phyloP scores from a whole-genome alignment of 2,797 vertebrate genomes.

The Oreochromis mossambicus region DNA sequence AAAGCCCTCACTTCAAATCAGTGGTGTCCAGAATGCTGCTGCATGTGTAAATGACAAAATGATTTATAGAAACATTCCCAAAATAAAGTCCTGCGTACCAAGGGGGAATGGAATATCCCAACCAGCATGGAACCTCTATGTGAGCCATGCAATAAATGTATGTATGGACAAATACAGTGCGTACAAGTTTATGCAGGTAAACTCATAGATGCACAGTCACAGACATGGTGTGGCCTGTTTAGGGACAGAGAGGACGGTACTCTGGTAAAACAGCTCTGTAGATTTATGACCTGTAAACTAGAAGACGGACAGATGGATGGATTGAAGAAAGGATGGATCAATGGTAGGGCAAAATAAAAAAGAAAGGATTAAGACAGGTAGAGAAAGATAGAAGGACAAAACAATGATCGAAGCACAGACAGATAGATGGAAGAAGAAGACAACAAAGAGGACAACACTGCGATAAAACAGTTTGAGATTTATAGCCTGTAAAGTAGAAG shows the following conservation, averaged over 20 bases:
- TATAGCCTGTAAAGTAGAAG: slow-evolving; percentile 36
- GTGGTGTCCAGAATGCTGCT: slow-evolving; percentile 69
- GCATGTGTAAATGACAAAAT: slow-evolving; percentile 78
- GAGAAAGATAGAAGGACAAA: slow-evolving; percentile 58
- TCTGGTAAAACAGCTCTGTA: slow-evolving; percentile 51
- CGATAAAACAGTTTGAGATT: slow-evolving; percentile 50
- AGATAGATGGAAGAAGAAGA: slow-evolving; percentile 34
- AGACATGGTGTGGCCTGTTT: slow-evolving; percentile 3
- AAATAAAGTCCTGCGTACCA: slow-evolving; percentile 58
- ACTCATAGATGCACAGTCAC: slow-evolving; percentile 17
- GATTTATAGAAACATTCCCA: slow-evolving; percentile 80
- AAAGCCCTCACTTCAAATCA: slow-evolving; percentile 70
- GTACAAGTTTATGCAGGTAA: slow-evolving; percentile 20
- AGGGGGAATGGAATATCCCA: slow-evolving; percentile 29
- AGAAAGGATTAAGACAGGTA: slow-evolving; percentile 39
- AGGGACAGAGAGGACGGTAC: slow-evolving; percentile 43
- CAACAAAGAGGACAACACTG: slow-evolving; percentile 17
- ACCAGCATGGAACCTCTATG: slow-evolving; percentile 13
- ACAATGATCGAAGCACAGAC: slow-evolving; percentile 45
- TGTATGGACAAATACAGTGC: slow-evolving; percentile 9
- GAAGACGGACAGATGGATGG: slow-evolving; percentile 61
- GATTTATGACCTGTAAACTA: slow-evolving; percentile 71
- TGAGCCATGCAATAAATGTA: slow-evolving; percentile 35
- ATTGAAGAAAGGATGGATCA: slow-evolving; percentile 61
- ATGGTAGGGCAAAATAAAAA: slow-evolving; percentile 51